Evolutionary conservation across 2,888 invertebrate genomes (phyloP).

Genomic region (Caenorhabditis auriculariae): DNA sequence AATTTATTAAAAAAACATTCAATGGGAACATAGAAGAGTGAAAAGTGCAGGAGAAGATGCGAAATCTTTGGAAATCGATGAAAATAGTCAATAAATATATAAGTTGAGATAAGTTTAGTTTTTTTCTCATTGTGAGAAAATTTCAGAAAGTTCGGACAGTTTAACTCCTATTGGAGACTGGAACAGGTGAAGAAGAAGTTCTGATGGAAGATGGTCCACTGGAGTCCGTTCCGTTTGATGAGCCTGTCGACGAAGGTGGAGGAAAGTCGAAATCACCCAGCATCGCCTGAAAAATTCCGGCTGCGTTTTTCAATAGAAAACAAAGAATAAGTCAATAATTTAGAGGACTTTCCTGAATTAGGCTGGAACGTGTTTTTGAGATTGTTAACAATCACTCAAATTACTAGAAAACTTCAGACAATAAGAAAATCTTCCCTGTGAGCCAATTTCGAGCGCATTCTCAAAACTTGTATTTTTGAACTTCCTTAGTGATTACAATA

Average conservation of each 20-base stretch:
- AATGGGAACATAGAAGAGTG: not conserved
- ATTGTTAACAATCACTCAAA: not conserved
- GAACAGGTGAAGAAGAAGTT: conserved; percentile 25
- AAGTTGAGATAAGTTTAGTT: too few species aligned
- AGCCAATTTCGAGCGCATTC: not conserved
- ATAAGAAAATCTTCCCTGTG: not conserved
- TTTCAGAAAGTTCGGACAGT: too few species aligned
- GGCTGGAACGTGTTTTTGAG: not conserved
- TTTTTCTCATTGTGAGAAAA: too few species aligned
- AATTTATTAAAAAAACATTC: not conserved
- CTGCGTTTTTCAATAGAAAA: conserved; percentile 6
- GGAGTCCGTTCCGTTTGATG: conserved; percentile 11
- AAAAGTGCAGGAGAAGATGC: not conserved
- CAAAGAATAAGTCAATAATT: too few species aligned
- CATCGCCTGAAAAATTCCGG: conserved; percentile 47
- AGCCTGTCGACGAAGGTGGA: conserved; percentile 12
- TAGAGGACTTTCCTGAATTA: too few species aligned
- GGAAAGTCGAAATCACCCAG: conserved; percentile 49
- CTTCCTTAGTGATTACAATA: too few species aligned
- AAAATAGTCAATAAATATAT: too few species aligned
- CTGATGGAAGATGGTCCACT: conserved; percentile 7
- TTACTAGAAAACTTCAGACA: not conserved
- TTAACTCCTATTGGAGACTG: conserved; percentile 26
- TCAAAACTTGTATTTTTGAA: not conserved
- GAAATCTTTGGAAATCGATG: conserved; percentile 1